Evolutionary conservation across 2,888 invertebrate species (phyloP).

Genomic region (Amblyjoppa fuscipennis): DNA sequence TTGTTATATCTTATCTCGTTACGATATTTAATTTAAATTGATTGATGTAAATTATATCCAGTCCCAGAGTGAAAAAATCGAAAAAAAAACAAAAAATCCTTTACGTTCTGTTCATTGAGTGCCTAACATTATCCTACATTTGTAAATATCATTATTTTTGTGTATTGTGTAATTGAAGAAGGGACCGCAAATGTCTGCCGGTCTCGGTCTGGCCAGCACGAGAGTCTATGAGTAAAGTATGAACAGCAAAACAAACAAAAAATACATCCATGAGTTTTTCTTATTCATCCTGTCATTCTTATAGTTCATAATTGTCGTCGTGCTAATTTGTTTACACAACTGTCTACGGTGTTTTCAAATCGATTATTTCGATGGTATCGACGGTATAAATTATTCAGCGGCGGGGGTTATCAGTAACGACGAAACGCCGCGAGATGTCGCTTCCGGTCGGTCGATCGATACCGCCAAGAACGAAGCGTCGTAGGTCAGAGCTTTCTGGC

Average conservation of each 20-base stretch:
- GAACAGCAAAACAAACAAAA: conserved; percentile 73
- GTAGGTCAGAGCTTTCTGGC: conserved; percentile 36
- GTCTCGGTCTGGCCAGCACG: conserved; percentile 78
- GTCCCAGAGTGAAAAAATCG: conserved; percentile 34
- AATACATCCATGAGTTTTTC: conserved; percentile 31
- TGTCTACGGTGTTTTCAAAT: neutral
- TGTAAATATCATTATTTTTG: conserved; percentile 83
- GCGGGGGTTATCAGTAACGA: conserved; percentile 1
- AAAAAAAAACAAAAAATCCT: conserved; percentile 22
- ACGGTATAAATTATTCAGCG: conserved; percentile 7
- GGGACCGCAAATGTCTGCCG: conserved; percentile 71
- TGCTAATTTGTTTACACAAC: neutral
- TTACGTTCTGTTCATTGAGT: conserved; percentile 81
- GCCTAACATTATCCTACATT: conserved; percentile 82
- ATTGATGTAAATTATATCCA: conserved; percentile 68
- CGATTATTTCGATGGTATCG: conserved; percentile 1
- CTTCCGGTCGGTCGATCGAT: conserved; percentile 51
- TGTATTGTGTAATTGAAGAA: conserved; percentile 78
- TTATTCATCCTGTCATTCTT: conserved; percentile 20
- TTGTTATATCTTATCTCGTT: conserved; percentile 19
- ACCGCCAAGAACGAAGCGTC: conserved; percentile 51
- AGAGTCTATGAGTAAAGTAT: conserved; percentile 80
- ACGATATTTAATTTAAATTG: conserved; percentile 71
- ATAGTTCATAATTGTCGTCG: neutral
- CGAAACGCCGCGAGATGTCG: conserved; percentile 45